A percentile compares a stretch with the other conserved stretches of the same genome.
phyloP scores from a whole-genome alignment of 1,140 invertebrate species.

The Acromyrmex heyeri region DNA sequence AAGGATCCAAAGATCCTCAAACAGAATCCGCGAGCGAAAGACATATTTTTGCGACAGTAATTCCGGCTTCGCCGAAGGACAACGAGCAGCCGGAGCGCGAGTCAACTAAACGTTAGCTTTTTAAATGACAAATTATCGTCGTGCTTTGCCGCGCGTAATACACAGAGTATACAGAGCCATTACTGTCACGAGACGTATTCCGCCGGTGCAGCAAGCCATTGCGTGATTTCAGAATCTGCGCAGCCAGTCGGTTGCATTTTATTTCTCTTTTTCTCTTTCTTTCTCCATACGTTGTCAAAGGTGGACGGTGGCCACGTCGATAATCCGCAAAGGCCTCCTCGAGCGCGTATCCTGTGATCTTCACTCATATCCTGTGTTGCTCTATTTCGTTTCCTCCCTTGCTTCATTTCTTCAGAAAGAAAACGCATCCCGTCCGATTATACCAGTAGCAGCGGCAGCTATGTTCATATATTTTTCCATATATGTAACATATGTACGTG shows the following conservation, averaged over 20 bases:
- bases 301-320: conserved; percentile 28
- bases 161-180: conserved; percentile 7
- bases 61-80: conserved; percentile 10
- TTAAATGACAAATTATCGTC: conserved; percentile 58
- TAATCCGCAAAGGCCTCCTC: conserved; percentile 25
- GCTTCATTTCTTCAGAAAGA: conserved; percentile 46
- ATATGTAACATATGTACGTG: not conserved
- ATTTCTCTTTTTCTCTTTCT: not conserved
- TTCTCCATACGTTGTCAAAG: conserved; percentile 38
- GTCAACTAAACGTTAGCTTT: conserved; percentile 20
- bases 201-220: not conserved
- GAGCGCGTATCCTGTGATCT: conserved; percentile 56
- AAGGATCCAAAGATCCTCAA: not conserved
- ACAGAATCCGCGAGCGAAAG: not conserved
- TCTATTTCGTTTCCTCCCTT: conserved; percentile 26
- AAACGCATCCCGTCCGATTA: conserved; percentile 49
- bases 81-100: not conserved
- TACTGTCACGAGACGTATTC: conserved; percentile 45
- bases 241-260: not conserved
- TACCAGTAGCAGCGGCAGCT: conserved; percentile 25
- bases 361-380: conserved; percentile 52
- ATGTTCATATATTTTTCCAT: conserved; percentile 9
- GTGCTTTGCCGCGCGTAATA: conserved; percentile 9
- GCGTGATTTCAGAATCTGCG: conserved; percentile 55
- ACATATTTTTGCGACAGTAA: conserved; percentile 38